A percentile compares a stretch with the other conserved stretches of the same genome.
Conservation (phyloP, 2,888 invertebrate species). For the Leptopilina drosophilae region DNA sequence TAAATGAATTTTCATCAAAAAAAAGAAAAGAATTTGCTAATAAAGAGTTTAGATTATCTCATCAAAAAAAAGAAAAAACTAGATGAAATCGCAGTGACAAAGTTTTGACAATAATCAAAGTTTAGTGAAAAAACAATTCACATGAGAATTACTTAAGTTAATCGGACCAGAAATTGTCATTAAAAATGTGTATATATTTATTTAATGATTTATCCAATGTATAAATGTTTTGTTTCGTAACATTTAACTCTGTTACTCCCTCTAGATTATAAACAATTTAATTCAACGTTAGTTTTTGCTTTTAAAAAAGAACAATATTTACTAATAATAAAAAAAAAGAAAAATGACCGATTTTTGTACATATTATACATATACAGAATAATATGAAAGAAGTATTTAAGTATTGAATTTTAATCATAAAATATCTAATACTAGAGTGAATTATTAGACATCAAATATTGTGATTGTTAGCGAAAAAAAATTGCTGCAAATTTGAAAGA, state of each 20-base stretch:
- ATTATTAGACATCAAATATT: constrained; percentile 38
- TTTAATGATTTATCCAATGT: constrained; percentile 65
- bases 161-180: constrained; percentile 64
- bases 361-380: constrained; percentile 66
- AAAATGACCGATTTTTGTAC: constrained; percentile 61
- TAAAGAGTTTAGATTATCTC: constrained; percentile 14
- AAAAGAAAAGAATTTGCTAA: not conserved
- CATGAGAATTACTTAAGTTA: constrained; percentile 67
- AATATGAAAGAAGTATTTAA: constrained; percentile 45
- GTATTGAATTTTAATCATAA: constrained; percentile 50
- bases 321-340: constrained; percentile 6
- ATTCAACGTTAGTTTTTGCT: constrained; percentile 62
- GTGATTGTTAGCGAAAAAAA: constrained; percentile 55
- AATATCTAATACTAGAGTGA: constrained; percentile 34
- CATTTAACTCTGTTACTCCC: constrained; percentile 65
- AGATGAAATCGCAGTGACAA: constrained; percentile 46
- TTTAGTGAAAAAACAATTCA: constrained; percentile 55
- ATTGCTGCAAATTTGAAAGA: constrained; percentile 45
- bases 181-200: constrained; percentile 59
- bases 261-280: constrained; percentile 61
- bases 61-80: not conserved
- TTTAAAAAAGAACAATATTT: constrained; percentile 58
- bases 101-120: constrained; percentile 60
- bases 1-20: not conserved
- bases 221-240: constrained; percentile 68